Evolutionary conservation across 2,797 vertebrate species (phyloP), one percentile per base, ranked within the genome.

Genomic region (Novumbra hubbsi): DNA sequence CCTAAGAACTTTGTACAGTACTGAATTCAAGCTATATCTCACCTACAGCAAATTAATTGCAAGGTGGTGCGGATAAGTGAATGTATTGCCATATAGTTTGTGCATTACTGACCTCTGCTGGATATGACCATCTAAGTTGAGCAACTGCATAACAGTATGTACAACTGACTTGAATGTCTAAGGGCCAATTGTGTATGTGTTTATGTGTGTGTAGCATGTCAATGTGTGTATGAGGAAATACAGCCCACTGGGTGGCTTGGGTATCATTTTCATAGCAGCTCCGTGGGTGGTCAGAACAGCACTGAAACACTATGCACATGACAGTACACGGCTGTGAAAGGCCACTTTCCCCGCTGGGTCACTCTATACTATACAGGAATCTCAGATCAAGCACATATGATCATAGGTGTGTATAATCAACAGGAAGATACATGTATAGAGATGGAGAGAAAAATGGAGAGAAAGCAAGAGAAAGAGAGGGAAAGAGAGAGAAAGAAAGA

Each of bases 191-290:
- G 60, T 48, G 21, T 48, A 2, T 72, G 75, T 80, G 71, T 72
- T 57, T 34, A 30, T 66, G 65, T 67, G 65, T 67, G 65, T 38
- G 21, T 45, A 69, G 2, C 24, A 28, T 32, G 49, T 65, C 65
- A 14, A 14, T 45, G 49, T 49, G 64, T 68, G 66, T 63, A 60
- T 62, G 57, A 72, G 41, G 70, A 67, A 74, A 76, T 74, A 76
- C 76, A 73, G 84, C 94, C 94, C 89, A 0, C 93, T 95, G 94
- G 94, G 94, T 94, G 95, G 95, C 87, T 93, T 77, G 84, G 88
- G 90, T 88, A 92, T 93, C 88, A 87, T 83, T 90, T 91, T 92
- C 90, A 88, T 85, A 81, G 84, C 86, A 82, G 83, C 87, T 94
- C 87, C 71, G 89, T 95, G 94, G 94, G 95, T 95, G 95, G 95